phyloP scores from a whole-genome alignment of 2,888 invertebrate species.

The Dorcus parallelipipedus region DNA sequence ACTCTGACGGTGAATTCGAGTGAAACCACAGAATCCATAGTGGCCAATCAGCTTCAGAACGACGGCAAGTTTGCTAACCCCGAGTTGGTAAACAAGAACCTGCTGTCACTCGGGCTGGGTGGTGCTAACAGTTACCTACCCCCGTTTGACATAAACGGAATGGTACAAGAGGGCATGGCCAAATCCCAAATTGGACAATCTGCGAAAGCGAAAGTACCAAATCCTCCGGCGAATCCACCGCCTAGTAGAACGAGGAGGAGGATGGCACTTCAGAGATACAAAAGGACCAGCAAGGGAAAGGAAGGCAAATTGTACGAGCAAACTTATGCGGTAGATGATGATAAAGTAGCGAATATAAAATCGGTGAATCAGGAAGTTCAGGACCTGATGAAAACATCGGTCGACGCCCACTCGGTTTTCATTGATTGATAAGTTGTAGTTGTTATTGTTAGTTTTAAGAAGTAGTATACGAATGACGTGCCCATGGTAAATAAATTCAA shows the following conservation, averaged over 20 bases:
- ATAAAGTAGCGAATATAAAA: constrained; percentile 5
- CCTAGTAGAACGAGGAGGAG: too few relatives aligned
- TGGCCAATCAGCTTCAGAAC: not conserved
- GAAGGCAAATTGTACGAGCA: constrained; percentile 3
- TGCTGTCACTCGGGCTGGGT: constrained; percentile 35
- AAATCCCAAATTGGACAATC: constrained; percentile 3
- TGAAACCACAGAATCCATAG: not conserved
- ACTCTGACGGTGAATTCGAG: not conserved
- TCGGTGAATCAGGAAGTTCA: constrained; percentile 16
- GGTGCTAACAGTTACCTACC: constrained; percentile 28
- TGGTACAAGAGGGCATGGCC: constrained; percentile 16
- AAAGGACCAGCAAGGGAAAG: constrained; percentile 13
- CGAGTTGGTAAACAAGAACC: constrained; percentile 30
- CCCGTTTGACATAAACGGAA: constrained; percentile 27
- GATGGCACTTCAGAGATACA: constrained; percentile 8
- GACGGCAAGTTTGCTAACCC: constrained; percentile 9
- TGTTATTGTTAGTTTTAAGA: too few relatives aligned
- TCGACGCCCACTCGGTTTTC: constrained; percentile 8
- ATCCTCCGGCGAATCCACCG: not conserved
- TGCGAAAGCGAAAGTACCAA: not conserved
- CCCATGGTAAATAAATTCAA: too few relatives aligned
- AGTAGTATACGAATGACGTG: too few relatives aligned
- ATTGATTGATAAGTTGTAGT: constrained; percentile 1
- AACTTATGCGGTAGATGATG: not conserved
- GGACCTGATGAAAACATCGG: constrained; percentile 8